Base-by-base conservation (phyloP, 2,888 invertebrate species). In the Synanthedon formicaeformis region DNA sequence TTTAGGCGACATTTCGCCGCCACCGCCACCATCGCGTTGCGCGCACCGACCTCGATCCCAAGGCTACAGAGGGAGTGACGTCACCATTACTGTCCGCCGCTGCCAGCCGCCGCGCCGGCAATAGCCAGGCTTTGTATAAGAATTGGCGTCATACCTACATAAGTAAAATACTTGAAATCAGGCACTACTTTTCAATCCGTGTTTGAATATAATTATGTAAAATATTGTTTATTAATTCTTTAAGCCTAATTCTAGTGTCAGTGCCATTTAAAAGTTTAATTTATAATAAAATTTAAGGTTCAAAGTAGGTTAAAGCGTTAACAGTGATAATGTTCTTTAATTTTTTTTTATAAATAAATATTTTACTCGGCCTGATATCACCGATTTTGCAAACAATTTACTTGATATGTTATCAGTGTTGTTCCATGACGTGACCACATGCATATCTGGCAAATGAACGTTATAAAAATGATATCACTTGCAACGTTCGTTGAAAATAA, bases 21-120 rank as follows among this genome's bases (percentile, higher is more conserved):
- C 75, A 74, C 70, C 73, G 14, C 50, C 34, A 16, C 10, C 34
- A 34, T 34, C 34, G 34, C 10, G 73, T 76, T 80, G 75, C 75
- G 73, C 75, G 71, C 75, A 75, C 70, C 78, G 81, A 84, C 81
- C 84, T 84, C 84, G 77, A 81, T 82, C 73, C 71, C 81, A 81
- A 82, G 83, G 84, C 81, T 82, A 74, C 75, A 71, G 40, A 69
- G 70, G 68, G 68, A 73, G 70, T 85, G 84, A 86, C 85, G 84
- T 85, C 84, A 84, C 59, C 68, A 34, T 34, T 34, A 10, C 34
- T 34, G 34, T 70, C 62, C 70, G 64, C 68, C 71, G 69, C 66
- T 73, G 60, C 70, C 65, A 34, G 63, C 58, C 65, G 66, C 61
- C 62, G 60, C 57, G 34, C 34, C 27, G 27, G 8, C 27, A 27